These are phyloP conservation scores for Andrena marginata DNA, from an alignment of 2,888 invertebrate species.

Conservation along the genomic window DNA sequence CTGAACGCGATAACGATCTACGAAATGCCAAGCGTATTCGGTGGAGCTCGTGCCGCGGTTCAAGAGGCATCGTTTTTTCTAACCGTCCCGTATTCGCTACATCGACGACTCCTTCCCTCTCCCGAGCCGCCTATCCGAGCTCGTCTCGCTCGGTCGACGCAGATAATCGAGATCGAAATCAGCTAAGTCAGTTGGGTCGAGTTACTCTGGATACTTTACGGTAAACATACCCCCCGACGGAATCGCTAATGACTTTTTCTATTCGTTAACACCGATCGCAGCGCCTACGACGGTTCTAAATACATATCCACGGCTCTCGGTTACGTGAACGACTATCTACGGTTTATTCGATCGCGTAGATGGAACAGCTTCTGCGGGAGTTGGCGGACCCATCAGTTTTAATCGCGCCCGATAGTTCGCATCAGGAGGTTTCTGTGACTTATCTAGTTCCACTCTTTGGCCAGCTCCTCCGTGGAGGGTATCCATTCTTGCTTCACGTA, in stretches of 20 bases:
- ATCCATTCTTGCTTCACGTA: slow-evolving; percentile 84
- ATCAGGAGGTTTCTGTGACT: slow-evolving; percentile 37
- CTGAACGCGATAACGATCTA: slow-evolving; percentile 17
- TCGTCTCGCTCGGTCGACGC: not conserved
- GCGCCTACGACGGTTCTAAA: slow-evolving; percentile 21
- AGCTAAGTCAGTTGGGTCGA: slow-evolving; percentile 11
- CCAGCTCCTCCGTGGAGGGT: slow-evolving; percentile 78
- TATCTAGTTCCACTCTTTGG: slow-evolving; percentile 81
- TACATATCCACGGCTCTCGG: slow-evolving; percentile 13
- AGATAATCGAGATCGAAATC: slow-evolving; percentile 19
- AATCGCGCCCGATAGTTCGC: slow-evolving; percentile 3
- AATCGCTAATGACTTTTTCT: slow-evolving; percentile 22
- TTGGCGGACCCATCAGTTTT: not conserved
- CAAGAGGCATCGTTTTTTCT: not conserved
- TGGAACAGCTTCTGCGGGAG: slow-evolving; percentile 9
- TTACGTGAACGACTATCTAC: slow-evolving; percentile 29
- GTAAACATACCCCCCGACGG: slow-evolving; percentile 1
- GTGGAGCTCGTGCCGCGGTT: not conserved
- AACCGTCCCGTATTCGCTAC: slow-evolving; percentile 9
- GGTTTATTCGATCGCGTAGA: slow-evolving; percentile 9
- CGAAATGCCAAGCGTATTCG: slow-evolving; percentile 7
- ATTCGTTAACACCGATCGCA: slow-evolving; percentile 32
- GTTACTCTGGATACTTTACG: slow-evolving; percentile 21
- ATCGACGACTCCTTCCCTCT: not conserved
- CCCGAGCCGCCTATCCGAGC: not conserved